phyloP scores from a whole-genome alignment of 2,797 vertebrate genomes.

The Leptoclinus maculatus region DNA sequence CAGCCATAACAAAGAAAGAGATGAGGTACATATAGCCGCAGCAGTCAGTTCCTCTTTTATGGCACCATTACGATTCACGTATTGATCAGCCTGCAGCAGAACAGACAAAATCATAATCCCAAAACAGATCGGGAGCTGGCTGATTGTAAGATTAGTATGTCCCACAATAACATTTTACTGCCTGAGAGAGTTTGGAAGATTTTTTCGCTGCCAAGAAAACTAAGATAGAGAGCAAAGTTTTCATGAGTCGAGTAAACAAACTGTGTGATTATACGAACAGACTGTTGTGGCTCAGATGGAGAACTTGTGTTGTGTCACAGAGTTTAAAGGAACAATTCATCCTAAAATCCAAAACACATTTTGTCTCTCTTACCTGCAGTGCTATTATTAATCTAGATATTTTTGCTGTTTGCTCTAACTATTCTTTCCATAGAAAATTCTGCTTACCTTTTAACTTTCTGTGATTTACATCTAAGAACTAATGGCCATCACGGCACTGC shows the following conservation, averaged over 20 bases:
- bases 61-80: conserved; percentile 75
- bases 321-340: conserved; percentile 12
- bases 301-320: conserved; percentile 12
- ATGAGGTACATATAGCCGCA: conserved; percentile 39
- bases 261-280: background rate
- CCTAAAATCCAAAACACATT: background rate
- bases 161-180: conserved; percentile 40
- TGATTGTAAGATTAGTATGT: conserved; percentile 54
- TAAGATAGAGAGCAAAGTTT: conserved; percentile 31
- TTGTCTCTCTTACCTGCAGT: background rate
- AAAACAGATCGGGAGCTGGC: conserved; percentile 49
- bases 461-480: conserved; percentile 39
- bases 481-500: conserved; percentile 37
- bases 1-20: conserved; percentile 63
- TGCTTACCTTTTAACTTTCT: conserved; percentile 29
- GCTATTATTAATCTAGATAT: background rate
- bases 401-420: background rate
- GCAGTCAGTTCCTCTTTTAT: conserved; percentile 66
- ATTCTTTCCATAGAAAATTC: conserved; percentile 10
- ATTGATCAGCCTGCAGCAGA: conserved; percentile 73
- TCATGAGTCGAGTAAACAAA: conserved; percentile 6
- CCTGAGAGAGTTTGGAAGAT: conserved; percentile 33
- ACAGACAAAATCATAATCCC: conserved; percentile 71
- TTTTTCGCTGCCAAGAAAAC: conserved; percentile 37
- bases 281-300: conserved; percentile 16